phyloP scores from a whole-genome alignment of 1,140 invertebrate genomes.

The Drosophila bifasciata region DNA sequence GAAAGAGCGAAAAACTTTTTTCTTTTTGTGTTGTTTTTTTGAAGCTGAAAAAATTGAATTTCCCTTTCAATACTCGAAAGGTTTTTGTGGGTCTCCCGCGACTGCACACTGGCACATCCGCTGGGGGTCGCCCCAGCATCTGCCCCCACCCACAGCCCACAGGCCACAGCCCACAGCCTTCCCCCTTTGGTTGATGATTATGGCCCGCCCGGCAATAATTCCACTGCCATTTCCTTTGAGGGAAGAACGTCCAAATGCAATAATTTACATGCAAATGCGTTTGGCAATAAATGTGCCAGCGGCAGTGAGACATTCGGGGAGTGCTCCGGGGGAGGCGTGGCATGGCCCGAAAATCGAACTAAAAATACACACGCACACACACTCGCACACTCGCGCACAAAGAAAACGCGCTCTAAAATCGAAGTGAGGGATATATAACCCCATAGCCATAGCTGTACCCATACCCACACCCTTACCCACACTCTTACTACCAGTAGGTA shows the following conservation, averaged over 20 bases:
- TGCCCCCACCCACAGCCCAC: no score
- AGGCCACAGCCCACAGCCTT: background rate
- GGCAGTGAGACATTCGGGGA: conserved; percentile 45
- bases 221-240: conserved; percentile 44
- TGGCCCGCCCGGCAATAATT: conserved; percentile 51
- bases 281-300: conserved; percentile 73
- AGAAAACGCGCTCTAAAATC: conserved; percentile 39
- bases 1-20: background rate
- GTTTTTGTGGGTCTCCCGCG: background rate
- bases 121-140: no score
- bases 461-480: no score
- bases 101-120: no score
- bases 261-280: conserved; percentile 79
- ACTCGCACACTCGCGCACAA: background rate
- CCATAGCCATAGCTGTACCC: no score
- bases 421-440: conserved; percentile 30
- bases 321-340: conserved; percentile 11
- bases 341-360: conserved; percentile 38
- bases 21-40: background rate
- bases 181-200: conserved; percentile 33
- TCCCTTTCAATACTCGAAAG: background rate
- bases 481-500: no score
- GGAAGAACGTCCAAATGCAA: conserved; percentile 59
- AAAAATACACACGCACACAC: conserved; percentile 29
- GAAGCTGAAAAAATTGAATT: no score